These are phyloP conservation scores for Ictalurus punctatus DNA, from an alignment of 2,113 vertebrate genomes.

Conservation along the genomic window DNA sequence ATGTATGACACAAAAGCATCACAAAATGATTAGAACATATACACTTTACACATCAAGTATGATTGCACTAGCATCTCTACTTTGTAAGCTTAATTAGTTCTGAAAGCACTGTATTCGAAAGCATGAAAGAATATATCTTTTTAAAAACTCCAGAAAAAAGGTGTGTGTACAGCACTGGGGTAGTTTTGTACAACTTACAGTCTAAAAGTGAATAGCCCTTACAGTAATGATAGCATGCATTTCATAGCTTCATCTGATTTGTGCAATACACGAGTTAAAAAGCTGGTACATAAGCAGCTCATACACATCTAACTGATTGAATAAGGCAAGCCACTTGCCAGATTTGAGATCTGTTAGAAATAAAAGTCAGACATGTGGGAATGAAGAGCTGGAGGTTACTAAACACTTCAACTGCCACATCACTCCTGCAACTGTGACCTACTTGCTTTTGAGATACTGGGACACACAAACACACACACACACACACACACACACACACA, in stretches of 20 bases:
- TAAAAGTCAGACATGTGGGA: constrained; percentile 39
- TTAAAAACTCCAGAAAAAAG: not conserved
- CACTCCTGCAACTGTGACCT: constrained; percentile 28
- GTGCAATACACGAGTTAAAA: not conserved
- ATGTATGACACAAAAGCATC: not conserved
- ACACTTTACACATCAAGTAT: not conserved
- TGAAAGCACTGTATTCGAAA: not conserved
- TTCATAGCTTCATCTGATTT: not conserved
- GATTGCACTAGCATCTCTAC: not conserved
- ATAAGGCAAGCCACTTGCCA: not conserved
- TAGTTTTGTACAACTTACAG: not conserved
- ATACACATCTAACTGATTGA: constrained; percentile 16
- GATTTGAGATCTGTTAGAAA: constrained; percentile 35
- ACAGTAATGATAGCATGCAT: not conserved
- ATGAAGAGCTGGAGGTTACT: not conserved
- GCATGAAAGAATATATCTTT: not conserved
- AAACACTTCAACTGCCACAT: constrained; percentile 39
- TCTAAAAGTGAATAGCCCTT: not conserved
- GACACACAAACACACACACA: constrained; percentile 4
- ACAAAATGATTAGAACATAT: not conserved
- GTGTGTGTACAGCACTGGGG: not conserved
- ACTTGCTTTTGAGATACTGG: constrained; percentile 15
- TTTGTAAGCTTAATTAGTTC: not conserved
- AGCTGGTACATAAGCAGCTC: not conserved
- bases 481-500: not conserved